Base-by-base conservation (phyloP, 2,888 invertebrate species). In the Polylopha cassiicola region DNA sequence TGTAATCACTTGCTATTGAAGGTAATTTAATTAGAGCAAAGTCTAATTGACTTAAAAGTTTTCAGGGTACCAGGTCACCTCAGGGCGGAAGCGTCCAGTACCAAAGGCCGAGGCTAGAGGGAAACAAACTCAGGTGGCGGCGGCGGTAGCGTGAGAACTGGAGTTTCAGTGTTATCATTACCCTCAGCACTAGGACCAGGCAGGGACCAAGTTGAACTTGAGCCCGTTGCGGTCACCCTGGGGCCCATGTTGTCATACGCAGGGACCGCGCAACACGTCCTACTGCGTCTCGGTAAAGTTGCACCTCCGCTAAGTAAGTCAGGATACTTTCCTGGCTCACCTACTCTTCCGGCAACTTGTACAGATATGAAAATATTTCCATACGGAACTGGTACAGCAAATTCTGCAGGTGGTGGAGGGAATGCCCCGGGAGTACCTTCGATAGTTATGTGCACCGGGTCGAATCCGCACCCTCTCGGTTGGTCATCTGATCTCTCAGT, bases 181-280 rank as follows among this genome's bases (percentile, higher is more conserved):
- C 73, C 72, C 27, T 84, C 84, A 1, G 72, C 58, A 48, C 71
- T 79, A 1, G 84, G 80, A 18, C 84, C 94, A 44, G 93, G 93
- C 53, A 95, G 80, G 9, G 95, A 95, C 67, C 95, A 90, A 6
- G 93, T 94, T 0, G 95, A 82, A 89, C 95, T 63, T 88, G n/a
- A n/a, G n/a, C 95, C 73, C 1, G 94, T 94, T 7, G 95, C 95
- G n/a, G 95, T 95, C 34, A 95, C 94, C 56, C 95, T 88, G 21
- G 95, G 93, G 1, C 95, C 95, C 92, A 95, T 94, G 74, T 95
- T 95, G 76, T 96, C 95, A 70, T 95, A 95, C 32, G 92, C 93
- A 18, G 92, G 90, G 50, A 79, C 86, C 18, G 85, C 74, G 67
- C 79, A 89, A 48, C 80, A 86, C 23, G 73, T 78, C 43, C 82